These are phyloP conservation scores for Xiphophorus couchianus DNA, from an alignment of 2,113 vertebrate species.

Conservation along the genomic window DNA sequence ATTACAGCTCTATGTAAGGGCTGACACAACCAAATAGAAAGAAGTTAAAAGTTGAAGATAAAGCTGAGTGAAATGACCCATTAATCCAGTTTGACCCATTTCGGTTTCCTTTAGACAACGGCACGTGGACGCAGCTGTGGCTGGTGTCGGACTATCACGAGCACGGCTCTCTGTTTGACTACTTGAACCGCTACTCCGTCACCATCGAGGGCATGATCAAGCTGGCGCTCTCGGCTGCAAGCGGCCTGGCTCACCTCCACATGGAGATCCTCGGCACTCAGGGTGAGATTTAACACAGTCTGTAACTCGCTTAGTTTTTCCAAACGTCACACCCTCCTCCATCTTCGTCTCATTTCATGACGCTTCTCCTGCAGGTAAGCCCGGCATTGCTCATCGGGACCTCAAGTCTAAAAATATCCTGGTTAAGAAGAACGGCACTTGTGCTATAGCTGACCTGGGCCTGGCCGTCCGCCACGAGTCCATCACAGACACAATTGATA, in stretches of 20 bases:
- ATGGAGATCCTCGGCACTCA: slow-evolving; percentile 99
- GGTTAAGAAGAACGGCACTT: slow-evolving; percentile 97
- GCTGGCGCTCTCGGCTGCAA: slow-evolving; percentile 92
- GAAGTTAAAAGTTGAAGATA: neutral
- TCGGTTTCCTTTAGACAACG: slow-evolving; percentile 85
- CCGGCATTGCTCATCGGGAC: slow-evolving; percentile 97
- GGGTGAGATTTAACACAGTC: slow-evolving; percentile 74
- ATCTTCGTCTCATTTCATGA: neutral
- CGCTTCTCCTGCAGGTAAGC: slow-evolving; percentile 85
- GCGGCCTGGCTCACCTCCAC: slow-evolving; percentile 94
- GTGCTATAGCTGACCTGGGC: slow-evolving; percentile 96
- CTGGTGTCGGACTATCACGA: slow-evolving; percentile 97
- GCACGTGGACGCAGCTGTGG: slow-evolving; percentile 98
- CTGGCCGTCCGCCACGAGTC: slow-evolving; percentile 96
- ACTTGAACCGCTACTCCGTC: slow-evolving; percentile 95
- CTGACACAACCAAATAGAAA: fast-evolving
- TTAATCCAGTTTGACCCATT: fast-evolving
- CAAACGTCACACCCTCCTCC: neutral
- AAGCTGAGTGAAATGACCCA: neutral
- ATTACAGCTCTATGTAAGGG: neutral
- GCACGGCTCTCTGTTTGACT: slow-evolving; percentile 95
- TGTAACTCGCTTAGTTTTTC: neutral
- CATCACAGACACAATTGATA: slow-evolving; percentile 95
- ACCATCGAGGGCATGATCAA: slow-evolving; percentile 98
- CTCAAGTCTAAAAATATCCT: slow-evolving; percentile 99